phyloP scores from a whole-genome alignment of 1,140 invertebrate species.

The Drosophila tristis region DNA sequence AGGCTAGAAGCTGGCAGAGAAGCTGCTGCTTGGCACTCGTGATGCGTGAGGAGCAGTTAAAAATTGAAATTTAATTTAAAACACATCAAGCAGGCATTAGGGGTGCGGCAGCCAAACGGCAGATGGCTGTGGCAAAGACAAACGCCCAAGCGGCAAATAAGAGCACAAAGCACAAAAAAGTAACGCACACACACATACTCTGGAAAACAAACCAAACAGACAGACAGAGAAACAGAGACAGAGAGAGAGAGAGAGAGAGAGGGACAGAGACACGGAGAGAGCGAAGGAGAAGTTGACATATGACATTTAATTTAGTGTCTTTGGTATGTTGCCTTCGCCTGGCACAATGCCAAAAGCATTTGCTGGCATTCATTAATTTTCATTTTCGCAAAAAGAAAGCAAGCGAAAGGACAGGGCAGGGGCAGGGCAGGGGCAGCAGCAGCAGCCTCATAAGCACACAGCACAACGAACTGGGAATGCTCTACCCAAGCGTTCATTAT shows the following conservation, averaged over 20 bases:
- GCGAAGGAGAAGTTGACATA: slow-evolving; percentile 64
- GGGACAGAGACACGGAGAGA: too few species aligned
- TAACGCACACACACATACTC: slow-evolving; percentile 50
- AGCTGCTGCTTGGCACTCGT: slow-evolving; percentile 28
- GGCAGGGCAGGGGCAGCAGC: slow-evolving; percentile 4
- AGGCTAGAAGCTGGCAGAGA: slow-evolving; percentile 22
- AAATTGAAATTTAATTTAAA: slow-evolving; percentile 76
- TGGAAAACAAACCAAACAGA: slow-evolving; percentile 12
- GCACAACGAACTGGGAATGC: slow-evolving; percentile 34
- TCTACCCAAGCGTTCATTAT: slow-evolving; percentile 40
- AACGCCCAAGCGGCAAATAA: slow-evolving; percentile 68
- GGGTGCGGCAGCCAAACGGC: slow-evolving; percentile 38
- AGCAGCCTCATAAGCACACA: not conserved
- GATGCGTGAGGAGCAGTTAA: not conserved
- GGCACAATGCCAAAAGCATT: slow-evolving; percentile 77
- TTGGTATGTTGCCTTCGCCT: slow-evolving; percentile 72
- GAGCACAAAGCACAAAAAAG: slow-evolving; percentile 12
- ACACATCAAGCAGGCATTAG: slow-evolving; percentile 68
- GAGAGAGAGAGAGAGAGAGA: slow-evolving; percentile 9
- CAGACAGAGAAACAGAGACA: slow-evolving; percentile 6
- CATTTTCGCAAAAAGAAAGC: slow-evolving; percentile 62
- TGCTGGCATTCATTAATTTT: slow-evolving; percentile 81
- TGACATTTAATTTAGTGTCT: slow-evolving; percentile 82
- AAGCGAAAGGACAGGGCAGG: slow-evolving; percentile 8
- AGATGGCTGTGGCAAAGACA: slow-evolving; percentile 65